Base-by-base conservation (phyloP, 2,888 invertebrate genomes). In the Tupiocoris notatus region DNA sequence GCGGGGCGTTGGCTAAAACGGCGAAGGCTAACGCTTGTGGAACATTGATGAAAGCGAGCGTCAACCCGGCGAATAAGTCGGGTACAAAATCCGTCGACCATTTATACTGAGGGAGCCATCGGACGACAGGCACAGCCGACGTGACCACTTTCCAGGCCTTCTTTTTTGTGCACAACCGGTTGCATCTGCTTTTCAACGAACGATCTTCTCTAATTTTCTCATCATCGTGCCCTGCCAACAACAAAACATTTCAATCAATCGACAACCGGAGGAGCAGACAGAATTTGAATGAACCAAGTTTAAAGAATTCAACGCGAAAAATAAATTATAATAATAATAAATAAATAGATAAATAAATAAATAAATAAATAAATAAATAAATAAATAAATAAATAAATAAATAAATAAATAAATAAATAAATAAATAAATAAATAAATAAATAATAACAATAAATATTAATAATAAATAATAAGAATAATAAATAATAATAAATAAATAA, bases 1-100 rank as follows among this genome's bases (percentile, higher is more conserved):
- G 76, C 24, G 76, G 77, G 18, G 77, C 77, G 21, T 77, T 77
- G 17, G 79, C 79, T n/a, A 79, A 39, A 62, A 78, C 63, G 17
- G 79, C 76, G 75, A 79, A 79, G 2, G 79, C 79, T 20, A 79
- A 70, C 88, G 93, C 93, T 87, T 94, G 94, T 0, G 94, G 94
- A 83, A 94, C 92, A 81, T 94, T 92, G 91, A 94, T 92, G 56
- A 94, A 88, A 16, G 92, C 94, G 0, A 95, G 92, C 0, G 95
- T 96, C 22, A 92, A 87, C 0, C 95, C 96, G 0, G 94, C 89
- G 2, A 93, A 87, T 65, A 93, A 81, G 85, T 96, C 95, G 6
- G 89, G 88, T 0, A 91, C 80, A 24, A 94, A 85, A 83, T 90
- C 85, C 66, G 84, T 82, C 81, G 86, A 88, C 84, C 86, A 85